Evolutionary conservation across 2,888 invertebrate genomes (phyloP).

Genomic region (Drosophila melanocephala): DNA sequence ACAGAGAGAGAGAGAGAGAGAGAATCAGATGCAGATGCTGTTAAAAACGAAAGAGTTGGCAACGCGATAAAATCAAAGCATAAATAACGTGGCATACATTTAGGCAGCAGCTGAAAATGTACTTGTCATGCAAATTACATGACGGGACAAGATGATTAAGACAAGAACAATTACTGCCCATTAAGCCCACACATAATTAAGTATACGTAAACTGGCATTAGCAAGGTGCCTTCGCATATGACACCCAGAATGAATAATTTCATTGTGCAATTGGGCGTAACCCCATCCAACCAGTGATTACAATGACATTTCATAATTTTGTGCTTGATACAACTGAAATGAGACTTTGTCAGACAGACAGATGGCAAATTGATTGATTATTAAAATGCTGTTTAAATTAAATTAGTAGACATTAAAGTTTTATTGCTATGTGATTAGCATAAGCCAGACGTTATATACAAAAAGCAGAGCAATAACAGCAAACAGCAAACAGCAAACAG

Average conservation of each 20-base stretch:
- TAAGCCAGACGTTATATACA: constrained; percentile 41
- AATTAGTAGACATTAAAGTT: constrained; percentile 42
- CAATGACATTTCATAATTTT: constrained; percentile 17
- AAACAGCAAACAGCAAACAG: constrained; percentile 33
- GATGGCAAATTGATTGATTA: constrained; percentile 25
- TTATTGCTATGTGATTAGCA: constrained; percentile 50
- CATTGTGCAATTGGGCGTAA: constrained; percentile 71
- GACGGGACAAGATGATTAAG: constrained; percentile 48
- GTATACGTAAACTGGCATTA: background rate
- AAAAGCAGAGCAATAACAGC: constrained; percentile 41
- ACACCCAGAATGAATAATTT: constrained; percentile 64
- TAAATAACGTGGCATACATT: constrained; percentile 46
- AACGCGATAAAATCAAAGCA: constrained; percentile 31
- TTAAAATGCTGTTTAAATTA: constrained; percentile 42
- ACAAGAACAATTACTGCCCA: constrained; percentile 46
- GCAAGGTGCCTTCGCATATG: constrained; percentile 30
- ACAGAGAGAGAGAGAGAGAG: constrained; percentile 13
- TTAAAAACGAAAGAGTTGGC: constrained; percentile 42
- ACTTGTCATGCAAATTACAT: constrained; percentile 31
- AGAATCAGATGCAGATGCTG: constrained; percentile 29
- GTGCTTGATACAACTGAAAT: constrained; percentile 36
- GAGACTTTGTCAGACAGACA: constrained; percentile 28
- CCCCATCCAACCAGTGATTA: constrained; percentile 19
- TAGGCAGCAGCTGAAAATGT: constrained; percentile 32
- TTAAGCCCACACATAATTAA: constrained; percentile 30